These are phyloP conservation scores for Drosophila mayaguana DNA, from an alignment of 2,888 invertebrate species.

Conservation along the genomic window DNA sequence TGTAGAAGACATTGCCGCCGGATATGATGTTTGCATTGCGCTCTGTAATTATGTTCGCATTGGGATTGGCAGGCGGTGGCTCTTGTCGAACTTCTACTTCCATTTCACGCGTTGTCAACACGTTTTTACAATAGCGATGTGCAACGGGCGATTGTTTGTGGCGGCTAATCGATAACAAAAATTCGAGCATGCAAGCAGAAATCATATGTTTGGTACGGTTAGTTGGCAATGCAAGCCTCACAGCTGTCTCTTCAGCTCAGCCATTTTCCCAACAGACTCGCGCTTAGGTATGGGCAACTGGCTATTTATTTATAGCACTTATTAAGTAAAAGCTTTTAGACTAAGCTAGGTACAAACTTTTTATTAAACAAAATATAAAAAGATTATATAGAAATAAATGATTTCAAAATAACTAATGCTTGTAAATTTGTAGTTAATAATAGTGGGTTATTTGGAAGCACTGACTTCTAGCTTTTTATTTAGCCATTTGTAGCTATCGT, in stretches of 20 bases:
- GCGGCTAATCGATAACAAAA: slow-evolving; percentile 9
- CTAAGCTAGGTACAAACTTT: no score
- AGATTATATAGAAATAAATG: no score
- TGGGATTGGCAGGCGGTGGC: slow-evolving; percentile 50
- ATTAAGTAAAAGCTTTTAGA: neutral
- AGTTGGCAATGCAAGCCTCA: slow-evolving; percentile 22
- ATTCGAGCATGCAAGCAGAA: neutral
- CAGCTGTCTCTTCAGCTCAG: slow-evolving; percentile 27
- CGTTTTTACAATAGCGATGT: slow-evolving; percentile 33
- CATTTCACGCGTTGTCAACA: slow-evolving; percentile 40
- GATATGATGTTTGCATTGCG: slow-evolving; percentile 92
- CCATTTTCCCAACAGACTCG: neutral
- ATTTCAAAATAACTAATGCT: neutral
- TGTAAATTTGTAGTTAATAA: neutral
- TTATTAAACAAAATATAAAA: no score
- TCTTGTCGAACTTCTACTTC: slow-evolving; percentile 43
- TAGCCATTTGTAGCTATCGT: neutral
- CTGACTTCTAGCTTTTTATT: neutral
- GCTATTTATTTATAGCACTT: neutral
- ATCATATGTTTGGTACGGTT: neutral
- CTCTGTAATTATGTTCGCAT: slow-evolving; percentile 86
- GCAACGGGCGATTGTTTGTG: slow-evolving; percentile 5
- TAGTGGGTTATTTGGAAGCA: neutral
- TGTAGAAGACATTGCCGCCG: slow-evolving; percentile 95
- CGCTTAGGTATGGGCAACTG: fast-evolving